These are phyloP conservation scores for Rhodinocichla rosea DNA, from an alignment of 2,113 vertebrate species.

Conservation along the genomic window DNA sequence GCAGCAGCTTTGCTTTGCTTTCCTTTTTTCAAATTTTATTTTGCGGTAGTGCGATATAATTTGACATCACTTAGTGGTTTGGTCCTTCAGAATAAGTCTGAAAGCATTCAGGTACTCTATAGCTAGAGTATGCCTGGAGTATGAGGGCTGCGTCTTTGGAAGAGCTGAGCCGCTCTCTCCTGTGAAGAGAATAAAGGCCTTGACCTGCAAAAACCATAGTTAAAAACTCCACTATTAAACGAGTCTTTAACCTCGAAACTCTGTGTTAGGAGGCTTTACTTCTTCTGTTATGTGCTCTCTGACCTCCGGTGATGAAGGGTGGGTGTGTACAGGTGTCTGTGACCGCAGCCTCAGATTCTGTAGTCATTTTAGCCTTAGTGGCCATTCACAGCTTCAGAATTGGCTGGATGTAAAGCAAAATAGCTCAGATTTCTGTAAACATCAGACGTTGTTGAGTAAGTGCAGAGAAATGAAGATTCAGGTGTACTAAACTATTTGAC, in stretches of 20 bases:
- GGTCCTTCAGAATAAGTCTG: neutral
- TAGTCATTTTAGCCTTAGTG: rapidly evolving
- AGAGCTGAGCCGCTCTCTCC: neutral
- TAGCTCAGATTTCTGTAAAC: neutral
- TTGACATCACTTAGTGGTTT: neutral
- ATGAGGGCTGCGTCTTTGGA: neutral
- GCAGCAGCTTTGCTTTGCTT: neutral
- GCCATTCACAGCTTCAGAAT: neutral
- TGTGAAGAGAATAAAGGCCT: neutral
- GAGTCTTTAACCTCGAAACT: neutral
- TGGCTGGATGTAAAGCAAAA: neutral
- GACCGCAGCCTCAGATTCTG: neutral
- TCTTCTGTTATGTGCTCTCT: neutral
- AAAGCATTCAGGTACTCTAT: neutral
- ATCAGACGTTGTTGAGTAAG: neutral
- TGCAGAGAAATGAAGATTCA: neutral
- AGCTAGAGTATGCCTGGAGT: neutral
- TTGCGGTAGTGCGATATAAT: rapidly evolving
- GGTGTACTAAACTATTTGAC: neutral
- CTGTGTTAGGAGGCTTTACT: neutral
- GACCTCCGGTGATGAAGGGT: neutral
- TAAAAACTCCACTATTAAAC: neutral
- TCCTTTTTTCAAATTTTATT: neutral
- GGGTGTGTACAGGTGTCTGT: neutral
- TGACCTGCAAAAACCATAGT: neutral